Conservation (phyloP, 1,140 invertebrate genomes). For the Drosophila takahashii region DNA sequence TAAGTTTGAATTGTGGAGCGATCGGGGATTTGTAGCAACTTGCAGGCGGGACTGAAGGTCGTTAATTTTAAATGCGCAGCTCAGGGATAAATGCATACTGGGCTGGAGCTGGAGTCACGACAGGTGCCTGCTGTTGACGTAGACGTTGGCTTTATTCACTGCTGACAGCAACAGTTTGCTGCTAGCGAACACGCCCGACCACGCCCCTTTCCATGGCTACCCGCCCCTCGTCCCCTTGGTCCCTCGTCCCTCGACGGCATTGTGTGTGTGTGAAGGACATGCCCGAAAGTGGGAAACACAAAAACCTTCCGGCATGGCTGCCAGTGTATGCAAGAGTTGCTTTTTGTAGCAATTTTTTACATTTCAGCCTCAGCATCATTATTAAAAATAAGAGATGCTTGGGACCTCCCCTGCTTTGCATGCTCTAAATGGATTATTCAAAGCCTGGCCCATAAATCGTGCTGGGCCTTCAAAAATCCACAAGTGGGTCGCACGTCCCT, state of each 20-base stretch:
- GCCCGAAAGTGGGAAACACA: conserved; percentile 61
- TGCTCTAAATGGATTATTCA: conserved; percentile 78
- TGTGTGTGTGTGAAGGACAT: conserved; percentile 72
- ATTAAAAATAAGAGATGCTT: conserved; percentile 67
- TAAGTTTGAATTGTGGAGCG: conserved; percentile 5
- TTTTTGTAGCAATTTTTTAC: conserved; percentile 45
- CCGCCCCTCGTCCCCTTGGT: too few species aligned
- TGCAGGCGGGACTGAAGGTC: neutral
- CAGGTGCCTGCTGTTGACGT: conserved; percentile 33
- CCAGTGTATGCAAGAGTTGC: conserved; percentile 12
- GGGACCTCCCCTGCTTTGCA: conserved; percentile 35
- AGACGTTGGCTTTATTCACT: conserved; percentile 76
- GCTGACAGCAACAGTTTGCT: conserved; percentile 74
- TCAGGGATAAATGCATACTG: conserved; percentile 29
- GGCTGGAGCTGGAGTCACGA: conserved; percentile 12
- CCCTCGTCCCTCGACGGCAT: conserved; percentile 18
- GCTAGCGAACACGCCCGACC: conserved; percentile 23
- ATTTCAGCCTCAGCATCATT: conserved; percentile 53
- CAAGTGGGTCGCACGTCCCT: conserved; percentile 31
- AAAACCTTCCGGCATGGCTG: conserved; percentile 38
- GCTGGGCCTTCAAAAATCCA: conserved; percentile 39
- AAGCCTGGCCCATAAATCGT: conserved; percentile 55
- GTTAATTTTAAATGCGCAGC: conserved; percentile 40
- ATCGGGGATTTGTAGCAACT: conserved; percentile 4
- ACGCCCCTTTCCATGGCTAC: neutral